Percentiles rank a stretch among this genome's conserved stretches.
These are phyloP conservation scores for Sciurus niger DNA, from an alignment of 2,113 vertebrate genomes.

Conservation along the genomic window DNA sequence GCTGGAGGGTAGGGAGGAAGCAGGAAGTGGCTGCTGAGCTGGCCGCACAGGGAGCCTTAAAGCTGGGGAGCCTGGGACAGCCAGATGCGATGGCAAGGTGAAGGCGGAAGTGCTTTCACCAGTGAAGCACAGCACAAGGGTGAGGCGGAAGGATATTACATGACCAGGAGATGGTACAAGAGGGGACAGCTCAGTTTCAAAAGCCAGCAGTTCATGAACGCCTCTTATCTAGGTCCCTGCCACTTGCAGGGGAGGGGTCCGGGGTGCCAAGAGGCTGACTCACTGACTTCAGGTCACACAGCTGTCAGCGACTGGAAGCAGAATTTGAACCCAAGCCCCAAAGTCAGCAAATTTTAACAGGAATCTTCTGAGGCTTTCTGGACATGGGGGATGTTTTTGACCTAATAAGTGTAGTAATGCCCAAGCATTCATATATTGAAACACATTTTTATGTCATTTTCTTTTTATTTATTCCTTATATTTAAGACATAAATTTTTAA, in stretches of 20 bases:
- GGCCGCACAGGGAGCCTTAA: not conserved
- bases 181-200: not conserved
- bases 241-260: not conserved
- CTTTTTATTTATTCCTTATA: not conserved
- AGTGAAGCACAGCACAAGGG: not conserved
- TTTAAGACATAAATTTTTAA: not conserved
- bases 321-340: not conserved
- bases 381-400: not conserved
- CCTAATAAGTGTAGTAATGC: not conserved
- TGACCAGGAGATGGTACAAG: not conserved
- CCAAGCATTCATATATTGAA: not conserved
- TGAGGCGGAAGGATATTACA: not conserved
- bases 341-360: not conserved
- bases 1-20: not conserved
- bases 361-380: not conserved
- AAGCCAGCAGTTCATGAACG: not conserved
- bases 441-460: not conserved
- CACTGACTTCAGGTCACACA: not conserved
- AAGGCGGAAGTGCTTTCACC: not conserved
- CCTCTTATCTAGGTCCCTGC: not conserved
- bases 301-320: not conserved
- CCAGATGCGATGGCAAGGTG: accelerated
- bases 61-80: not conserved
- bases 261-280: not conserved
- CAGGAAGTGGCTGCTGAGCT: not conserved